phyloP scores from a whole-genome alignment of 1,140 invertebrate genomes.

The Camponotus pennsylvanicus region DNA sequence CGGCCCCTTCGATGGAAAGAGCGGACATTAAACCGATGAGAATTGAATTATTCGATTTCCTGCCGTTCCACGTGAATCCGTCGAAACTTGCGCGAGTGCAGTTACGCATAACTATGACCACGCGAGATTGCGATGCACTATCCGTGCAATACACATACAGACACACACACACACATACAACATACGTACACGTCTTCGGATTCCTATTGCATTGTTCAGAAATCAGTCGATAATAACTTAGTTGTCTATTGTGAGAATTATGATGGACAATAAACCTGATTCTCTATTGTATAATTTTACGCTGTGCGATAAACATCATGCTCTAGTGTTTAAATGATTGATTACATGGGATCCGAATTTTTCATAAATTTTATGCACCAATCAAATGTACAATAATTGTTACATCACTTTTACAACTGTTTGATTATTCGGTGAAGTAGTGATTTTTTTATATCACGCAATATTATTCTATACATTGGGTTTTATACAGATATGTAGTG shows the following conservation, averaged over 20 bases:
- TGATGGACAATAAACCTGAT: slow-evolving; percentile 27
- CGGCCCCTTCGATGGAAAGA: slow-evolving; percentile 45
- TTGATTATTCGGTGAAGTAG: not conserved
- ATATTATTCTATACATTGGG: not conserved
- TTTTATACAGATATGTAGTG: not conserved
- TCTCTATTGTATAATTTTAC: slow-evolving; percentile 21
- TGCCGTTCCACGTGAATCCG: slow-evolving; percentile 54
- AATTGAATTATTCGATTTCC: slow-evolving; percentile 76
- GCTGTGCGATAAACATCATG: not conserved
- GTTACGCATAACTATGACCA: slow-evolving; percentile 72
- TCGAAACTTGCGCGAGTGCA: slow-evolving; percentile 53
- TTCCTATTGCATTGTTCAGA: slow-evolving; percentile 48
- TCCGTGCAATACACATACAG: slow-evolving; percentile 16
- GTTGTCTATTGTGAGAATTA: slow-evolving; percentile 28
- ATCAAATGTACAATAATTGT: not conserved
- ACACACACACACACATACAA: not conserved
- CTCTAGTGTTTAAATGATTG: slow-evolving; percentile 8
- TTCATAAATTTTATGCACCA: not conserved
- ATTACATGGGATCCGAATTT: not conserved
- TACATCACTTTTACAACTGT: not conserved
- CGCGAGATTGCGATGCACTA: slow-evolving; percentile 28
- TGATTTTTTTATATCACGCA: not conserved
- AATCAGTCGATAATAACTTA: slow-evolving; percentile 38
- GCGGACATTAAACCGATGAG: slow-evolving; percentile 72
- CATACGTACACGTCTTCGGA: not conserved